Evolutionary conservation across 2,113 vertebrate species (phyloP).

Genomic region (Brachypteracias leptosomus): DNA sequence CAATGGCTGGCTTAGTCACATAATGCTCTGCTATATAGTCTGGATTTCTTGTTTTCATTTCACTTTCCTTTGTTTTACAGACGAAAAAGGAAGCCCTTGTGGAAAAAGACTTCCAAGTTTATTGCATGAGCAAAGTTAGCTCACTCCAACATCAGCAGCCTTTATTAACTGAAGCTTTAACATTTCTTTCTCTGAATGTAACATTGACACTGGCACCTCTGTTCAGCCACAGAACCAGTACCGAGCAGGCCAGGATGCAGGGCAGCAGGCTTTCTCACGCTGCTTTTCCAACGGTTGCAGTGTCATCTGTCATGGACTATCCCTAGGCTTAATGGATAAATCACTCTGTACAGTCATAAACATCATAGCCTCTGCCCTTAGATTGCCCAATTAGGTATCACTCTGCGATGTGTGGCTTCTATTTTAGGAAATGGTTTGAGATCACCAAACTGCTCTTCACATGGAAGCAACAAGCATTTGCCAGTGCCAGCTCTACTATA

Average conservation of each 20-base stretch:
- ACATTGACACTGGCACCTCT: background rate
- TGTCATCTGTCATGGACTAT: background rate
- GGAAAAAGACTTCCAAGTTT: conserved; percentile 7
- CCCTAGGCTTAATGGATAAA: background rate
- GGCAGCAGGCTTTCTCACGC: background rate
- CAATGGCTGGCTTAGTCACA: background rate
- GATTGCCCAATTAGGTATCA: background rate
- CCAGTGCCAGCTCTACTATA: background rate
- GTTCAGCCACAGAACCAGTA: background rate
- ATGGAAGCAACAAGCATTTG: background rate
- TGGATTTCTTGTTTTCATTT: conserved; percentile 50
- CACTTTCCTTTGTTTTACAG: conserved; percentile 50
- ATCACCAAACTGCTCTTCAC: background rate
- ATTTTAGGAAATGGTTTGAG: background rate
- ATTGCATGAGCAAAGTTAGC: conserved; percentile 23
- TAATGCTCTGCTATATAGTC: background rate
- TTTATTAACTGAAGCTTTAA: background rate
- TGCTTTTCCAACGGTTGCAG: background rate
- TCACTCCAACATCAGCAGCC: background rate
- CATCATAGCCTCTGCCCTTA: background rate
- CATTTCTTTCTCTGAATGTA: background rate
- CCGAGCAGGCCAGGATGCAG: background rate
- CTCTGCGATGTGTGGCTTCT: background rate
- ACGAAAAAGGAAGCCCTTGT: background rate
- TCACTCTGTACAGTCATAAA: background rate